Evolutionary conservation across 2,113 vertebrate genomes (phyloP).

Genomic region (Salvelinus namaycush): DNA sequence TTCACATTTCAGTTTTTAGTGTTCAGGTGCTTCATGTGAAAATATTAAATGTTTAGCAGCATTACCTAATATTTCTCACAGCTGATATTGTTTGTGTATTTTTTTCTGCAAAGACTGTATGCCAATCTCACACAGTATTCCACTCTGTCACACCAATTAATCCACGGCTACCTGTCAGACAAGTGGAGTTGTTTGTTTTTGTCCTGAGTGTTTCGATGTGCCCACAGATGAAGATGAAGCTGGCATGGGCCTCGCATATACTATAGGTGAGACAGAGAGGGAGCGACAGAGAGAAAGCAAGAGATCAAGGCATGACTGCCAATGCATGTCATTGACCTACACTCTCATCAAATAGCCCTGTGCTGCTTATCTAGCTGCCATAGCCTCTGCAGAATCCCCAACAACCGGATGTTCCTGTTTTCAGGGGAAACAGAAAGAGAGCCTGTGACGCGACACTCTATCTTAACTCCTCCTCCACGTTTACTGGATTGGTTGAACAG

Average conservation of each 20-base stretch:
- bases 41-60: no score
- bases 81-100: constrained; percentile 3
- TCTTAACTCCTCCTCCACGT: no score
- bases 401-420: no score
- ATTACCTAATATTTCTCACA: no score
- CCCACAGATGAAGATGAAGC: constrained; percentile 55
- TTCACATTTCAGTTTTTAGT: no score
- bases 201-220: not conserved
- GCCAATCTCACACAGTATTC: constrained; percentile 13
- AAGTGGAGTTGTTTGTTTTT: not conserved
- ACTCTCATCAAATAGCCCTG: constrained; percentile 66
- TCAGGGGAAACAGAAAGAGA: no score
- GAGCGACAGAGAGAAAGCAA: constrained; percentile 58
- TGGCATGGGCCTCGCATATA: constrained; percentile 50
- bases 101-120: constrained; percentile 1
- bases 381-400: no score
- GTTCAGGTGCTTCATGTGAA: no score
- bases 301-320: constrained; percentile 65
- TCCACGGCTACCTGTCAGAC: constrained; percentile 8
- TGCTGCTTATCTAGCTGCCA: constrained; percentile 56
- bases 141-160: constrained; percentile 18
- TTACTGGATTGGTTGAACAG: no score
- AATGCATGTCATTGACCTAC: constrained; percentile 66
- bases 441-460: no score
- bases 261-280: constrained; percentile 55